Percentiles rank a stretch among this genome's conserved stretches.
These are phyloP conservation scores for Forbesichthys papilliferus DNA, from an alignment of 2,113 vertebrate genomes.

Conservation along the genomic window DNA sequence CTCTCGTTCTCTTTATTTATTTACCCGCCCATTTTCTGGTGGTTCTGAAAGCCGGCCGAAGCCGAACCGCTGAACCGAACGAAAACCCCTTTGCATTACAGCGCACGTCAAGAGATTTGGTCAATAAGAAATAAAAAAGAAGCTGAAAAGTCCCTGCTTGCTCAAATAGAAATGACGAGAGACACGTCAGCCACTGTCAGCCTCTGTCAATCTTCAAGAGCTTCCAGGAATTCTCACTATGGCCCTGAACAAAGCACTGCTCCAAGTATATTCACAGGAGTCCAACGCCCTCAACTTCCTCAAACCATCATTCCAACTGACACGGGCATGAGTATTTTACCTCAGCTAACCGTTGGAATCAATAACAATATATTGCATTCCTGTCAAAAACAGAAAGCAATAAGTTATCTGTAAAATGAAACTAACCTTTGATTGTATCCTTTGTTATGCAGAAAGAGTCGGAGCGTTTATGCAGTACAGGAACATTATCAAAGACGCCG, in stretches of 20 bases:
- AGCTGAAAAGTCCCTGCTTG: constrained; percentile 28
- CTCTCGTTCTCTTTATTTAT: background rate
- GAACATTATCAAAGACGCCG: background rate
- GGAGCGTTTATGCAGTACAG: background rate
- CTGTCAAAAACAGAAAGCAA: background rate
- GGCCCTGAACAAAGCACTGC: constrained; percentile 32
- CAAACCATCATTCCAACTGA: constrained; percentile 36
- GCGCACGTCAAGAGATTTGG: constrained; percentile 52
- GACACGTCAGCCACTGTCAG: constrained; percentile 25
- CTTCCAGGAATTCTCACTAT: constrained; percentile 12
- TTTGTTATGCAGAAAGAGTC: background rate
- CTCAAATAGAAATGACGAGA: constrained; percentile 41
- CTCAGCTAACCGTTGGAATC: constrained; percentile 47
- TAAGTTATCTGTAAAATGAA: background rate
- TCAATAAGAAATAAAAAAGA: constrained; percentile 37
- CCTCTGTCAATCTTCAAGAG: constrained; percentile 47
- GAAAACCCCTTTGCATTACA: constrained; percentile 47
- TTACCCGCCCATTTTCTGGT: constrained; percentile 16
- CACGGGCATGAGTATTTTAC: background rate
- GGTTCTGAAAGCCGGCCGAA: constrained; percentile 49
- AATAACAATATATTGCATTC: constrained; percentile 1
- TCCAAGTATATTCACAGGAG: constrained; percentile 26
- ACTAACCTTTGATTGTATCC: background rate
- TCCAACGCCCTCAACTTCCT: constrained; percentile 32
- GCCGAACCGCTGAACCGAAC: constrained; percentile 34